Percentiles rank a stretch among this genome's conserved stretches.
Conservation (phyloP, 2,888 invertebrate genomes). For the Creontiades dilutus region DNA sequence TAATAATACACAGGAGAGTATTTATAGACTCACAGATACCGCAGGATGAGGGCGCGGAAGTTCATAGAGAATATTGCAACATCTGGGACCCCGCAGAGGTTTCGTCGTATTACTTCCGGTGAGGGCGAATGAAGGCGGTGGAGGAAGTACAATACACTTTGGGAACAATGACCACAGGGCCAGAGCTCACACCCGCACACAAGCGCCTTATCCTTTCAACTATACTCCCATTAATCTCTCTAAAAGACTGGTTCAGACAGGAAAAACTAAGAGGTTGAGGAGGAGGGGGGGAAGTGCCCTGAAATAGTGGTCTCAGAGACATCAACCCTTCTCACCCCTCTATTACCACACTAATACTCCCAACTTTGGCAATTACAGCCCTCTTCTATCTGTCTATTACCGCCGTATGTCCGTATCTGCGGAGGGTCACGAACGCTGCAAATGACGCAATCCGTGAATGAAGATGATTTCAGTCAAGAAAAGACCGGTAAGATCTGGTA, state of each 20-base stretch:
- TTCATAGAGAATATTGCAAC: neutral
- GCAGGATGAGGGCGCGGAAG: neutral
- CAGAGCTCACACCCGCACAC: neutral
- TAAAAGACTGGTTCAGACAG: conserved; percentile 46
- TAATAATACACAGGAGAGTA: neutral
- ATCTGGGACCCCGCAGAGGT: neutral
- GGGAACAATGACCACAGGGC: conserved; percentile 36
- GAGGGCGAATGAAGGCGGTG: neutral
- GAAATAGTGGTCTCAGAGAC: conserved; percentile 35
- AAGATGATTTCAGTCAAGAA: no score
- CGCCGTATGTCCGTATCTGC: neutral
- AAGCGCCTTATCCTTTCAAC: neutral
- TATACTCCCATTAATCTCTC: conserved; percentile 51
- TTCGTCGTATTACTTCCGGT: conserved; percentile 1
- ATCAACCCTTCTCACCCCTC: conserved; percentile 18
- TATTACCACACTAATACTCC: neutral
- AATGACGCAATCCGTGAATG: neutral
- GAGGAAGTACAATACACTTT: conserved; percentile 28
- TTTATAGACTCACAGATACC: neutral
- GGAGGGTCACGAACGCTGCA: conserved; percentile 1
- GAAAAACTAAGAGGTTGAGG: conserved; percentile 37
- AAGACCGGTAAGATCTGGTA: no score
- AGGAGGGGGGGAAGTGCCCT: neutral
- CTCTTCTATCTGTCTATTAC: conserved; percentile 43
- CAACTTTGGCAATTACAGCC: conserved; percentile 52